A percentile compares a stretch with the other conserved stretches of the same genome.
These are phyloP conservation scores for Charina bottae DNA, from an alignment of 2,113 vertebrate species.

Conservation along the genomic window DNA sequence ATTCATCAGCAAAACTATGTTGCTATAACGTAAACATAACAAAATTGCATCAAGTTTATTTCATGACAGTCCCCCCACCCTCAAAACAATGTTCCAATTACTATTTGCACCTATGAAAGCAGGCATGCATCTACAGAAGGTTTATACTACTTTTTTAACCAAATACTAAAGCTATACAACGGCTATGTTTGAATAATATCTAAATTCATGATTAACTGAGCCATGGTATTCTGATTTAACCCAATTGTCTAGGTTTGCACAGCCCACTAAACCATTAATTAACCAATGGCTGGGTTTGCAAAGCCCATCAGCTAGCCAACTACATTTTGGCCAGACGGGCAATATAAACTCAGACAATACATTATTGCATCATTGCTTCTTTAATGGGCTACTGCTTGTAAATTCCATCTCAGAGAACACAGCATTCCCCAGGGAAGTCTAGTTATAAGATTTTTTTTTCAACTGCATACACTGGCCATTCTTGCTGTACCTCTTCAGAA, in stretches of 20 bases:
- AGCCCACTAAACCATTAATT: neutral
- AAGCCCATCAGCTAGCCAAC: neutral
- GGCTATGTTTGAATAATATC: neutral
- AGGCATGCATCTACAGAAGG: neutral
- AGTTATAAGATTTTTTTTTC: neutral
- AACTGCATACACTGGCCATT: neutral
- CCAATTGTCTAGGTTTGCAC: neutral
- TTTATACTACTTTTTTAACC: neutral
- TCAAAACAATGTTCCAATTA: neutral
- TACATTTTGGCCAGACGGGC: neutral
- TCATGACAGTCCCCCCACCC: neutral
- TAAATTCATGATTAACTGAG: neutral
- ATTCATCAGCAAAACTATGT: slow-evolving; percentile 61
- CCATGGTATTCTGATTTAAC: neutral
- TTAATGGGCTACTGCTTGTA: slow-evolving; percentile 11
- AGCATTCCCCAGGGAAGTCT: neutral
- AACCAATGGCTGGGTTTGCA: neutral
- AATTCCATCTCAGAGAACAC: neutral
- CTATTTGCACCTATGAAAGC: neutral
- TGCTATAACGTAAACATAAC: slow-evolving; percentile 51
- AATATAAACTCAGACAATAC: neutral
- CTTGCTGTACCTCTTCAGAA: slow-evolving; percentile 3
- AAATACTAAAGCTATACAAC: slow-evolving; percentile 6
- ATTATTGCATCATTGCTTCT: slow-evolving; percentile 15
- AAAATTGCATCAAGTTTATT: slow-evolving; percentile 37